A percentile compares a stretch with the other conserved stretches of the same genome.
Evolutionary conservation across 2,797 vertebrate genomes (phyloP).

Genomic region (Buphagus erythrorhynchus): DNA sequence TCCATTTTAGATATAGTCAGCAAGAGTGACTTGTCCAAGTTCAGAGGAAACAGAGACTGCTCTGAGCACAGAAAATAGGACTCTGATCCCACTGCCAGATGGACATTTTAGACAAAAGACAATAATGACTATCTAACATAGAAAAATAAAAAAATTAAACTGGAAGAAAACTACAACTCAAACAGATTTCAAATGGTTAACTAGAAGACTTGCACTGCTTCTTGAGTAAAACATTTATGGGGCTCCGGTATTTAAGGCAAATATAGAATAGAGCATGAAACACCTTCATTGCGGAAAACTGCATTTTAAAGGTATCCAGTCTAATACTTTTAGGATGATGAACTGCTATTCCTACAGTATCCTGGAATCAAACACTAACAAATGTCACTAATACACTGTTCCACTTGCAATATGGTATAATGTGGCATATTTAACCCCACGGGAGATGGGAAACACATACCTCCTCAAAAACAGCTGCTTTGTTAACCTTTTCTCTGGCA

Average conservation of each 20-base stretch:
- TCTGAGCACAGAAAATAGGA: background rate
- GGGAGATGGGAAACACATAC: constrained; percentile 69
- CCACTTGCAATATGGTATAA: background rate
- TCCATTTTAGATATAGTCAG: background rate
- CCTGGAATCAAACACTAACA: accelerated
- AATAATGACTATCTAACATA: background rate
- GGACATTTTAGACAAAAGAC: background rate
- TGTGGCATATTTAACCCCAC: background rate
- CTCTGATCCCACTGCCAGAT: background rate
- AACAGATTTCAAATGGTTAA: background rate
- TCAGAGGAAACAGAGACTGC: background rate
- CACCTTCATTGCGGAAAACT: accelerated
- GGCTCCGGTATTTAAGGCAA: background rate
- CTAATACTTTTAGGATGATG: background rate
- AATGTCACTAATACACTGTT: background rate
- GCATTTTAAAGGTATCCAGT: background rate
- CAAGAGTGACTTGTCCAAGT: background rate
- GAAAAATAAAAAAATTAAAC: background rate
- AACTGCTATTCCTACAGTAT: background rate
- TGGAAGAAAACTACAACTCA: background rate
- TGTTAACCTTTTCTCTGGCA: constrained; percentile 97
- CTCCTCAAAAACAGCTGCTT: constrained; percentile 98
- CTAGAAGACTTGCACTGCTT: background rate
- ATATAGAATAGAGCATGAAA: background rate
- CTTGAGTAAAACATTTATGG: background rate